Conservation (phyloP, 2,113 vertebrate species). For the Phylloscopus whistleri region DNA sequence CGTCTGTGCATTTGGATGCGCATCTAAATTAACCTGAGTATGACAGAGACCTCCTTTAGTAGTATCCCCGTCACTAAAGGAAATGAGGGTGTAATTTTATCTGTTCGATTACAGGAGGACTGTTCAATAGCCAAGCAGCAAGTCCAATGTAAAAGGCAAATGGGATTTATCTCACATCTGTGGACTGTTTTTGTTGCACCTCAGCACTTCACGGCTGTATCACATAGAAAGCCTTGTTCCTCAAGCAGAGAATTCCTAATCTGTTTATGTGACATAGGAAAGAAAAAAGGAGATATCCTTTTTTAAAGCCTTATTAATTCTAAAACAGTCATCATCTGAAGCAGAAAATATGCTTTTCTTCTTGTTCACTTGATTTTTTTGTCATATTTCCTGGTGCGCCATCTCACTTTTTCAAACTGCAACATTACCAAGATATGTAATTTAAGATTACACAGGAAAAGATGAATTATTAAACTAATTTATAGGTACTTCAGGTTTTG, state of each 20-base stretch:
- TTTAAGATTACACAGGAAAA: background rate
- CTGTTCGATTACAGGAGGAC: background rate
- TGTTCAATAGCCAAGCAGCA: background rate
- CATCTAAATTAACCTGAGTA: background rate
- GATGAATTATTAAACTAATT: background rate
- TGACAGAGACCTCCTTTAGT: background rate
- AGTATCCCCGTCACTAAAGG: background rate
- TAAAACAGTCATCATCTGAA: background rate
- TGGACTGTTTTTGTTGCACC: background rate
- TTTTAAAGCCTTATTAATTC: background rate
- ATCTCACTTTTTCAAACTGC: background rate
- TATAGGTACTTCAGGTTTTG: background rate
- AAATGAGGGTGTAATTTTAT: background rate
- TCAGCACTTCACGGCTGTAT: background rate
- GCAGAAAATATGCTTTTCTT: background rate
- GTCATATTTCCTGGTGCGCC: background rate
- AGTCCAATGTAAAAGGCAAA: background rate
- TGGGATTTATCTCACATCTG: background rate
- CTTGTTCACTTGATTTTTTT: background rate
- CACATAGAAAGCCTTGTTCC: background rate
- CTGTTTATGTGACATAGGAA: background rate
- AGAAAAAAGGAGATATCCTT: background rate
- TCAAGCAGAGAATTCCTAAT: background rate
- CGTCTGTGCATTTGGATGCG: slow-evolving; percentile 14
- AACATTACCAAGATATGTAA: background rate